Evolutionary conservation across 2,113 vertebrate genomes (phyloP).

Genomic region (Mandrillus leucophaeus): DNA sequence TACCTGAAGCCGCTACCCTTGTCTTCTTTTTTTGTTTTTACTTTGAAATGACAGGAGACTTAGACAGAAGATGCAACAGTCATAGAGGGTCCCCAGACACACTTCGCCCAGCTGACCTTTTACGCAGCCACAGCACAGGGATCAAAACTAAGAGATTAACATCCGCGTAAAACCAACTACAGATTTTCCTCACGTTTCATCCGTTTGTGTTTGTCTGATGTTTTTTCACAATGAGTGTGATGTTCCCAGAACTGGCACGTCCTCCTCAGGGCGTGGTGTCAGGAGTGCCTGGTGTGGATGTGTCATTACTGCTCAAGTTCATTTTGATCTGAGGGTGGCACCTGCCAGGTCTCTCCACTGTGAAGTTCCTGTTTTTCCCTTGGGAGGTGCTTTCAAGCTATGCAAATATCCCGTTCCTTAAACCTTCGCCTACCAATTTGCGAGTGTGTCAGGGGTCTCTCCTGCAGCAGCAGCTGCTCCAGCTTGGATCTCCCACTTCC

Average conservation of each 20-base stretch:
- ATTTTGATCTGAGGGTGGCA: not conserved
- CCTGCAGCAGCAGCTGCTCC: no score
- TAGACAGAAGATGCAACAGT: not conserved
- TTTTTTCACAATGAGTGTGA: not conserved
- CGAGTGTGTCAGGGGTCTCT: not conserved
- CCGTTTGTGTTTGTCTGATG: not conserved
- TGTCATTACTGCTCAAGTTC: not conserved
- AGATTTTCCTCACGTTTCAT: not conserved
- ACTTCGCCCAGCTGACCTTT: not conserved
- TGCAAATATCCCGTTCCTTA: not conserved
- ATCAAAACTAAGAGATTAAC: not conserved
- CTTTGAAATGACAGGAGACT: not conserved
- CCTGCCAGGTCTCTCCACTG: not conserved
- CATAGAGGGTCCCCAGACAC: not conserved
- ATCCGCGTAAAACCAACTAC: not conserved
- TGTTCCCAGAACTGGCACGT: not conserved
- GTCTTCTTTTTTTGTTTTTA: not conserved
- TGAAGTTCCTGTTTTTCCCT: not conserved
- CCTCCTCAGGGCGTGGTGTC: not conserved
- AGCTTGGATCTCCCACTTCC: rapidly evolving
- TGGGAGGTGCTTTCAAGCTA: not conserved
- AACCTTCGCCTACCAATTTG: not conserved
- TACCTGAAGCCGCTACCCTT: not conserved
- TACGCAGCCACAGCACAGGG: not conserved
- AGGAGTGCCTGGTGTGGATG: rapidly evolving